These are phyloP conservation scores for Halictus quadricinctus DNA, from an alignment of 2,888 invertebrate genomes.

Conservation along the genomic window DNA sequence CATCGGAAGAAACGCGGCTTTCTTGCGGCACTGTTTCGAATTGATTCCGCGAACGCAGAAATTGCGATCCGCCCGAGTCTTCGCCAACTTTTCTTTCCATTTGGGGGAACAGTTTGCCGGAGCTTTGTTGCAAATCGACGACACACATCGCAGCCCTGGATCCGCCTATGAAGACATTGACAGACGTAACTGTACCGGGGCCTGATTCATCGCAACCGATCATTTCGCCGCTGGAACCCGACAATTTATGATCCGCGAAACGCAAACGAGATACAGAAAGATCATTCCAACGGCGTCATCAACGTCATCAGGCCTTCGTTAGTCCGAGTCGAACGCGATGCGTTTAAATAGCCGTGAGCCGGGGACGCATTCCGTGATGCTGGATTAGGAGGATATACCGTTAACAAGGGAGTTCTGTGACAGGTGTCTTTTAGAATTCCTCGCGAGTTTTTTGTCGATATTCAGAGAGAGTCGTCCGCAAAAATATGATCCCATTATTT, in stretches of 20 bases:
- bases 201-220: background rate
- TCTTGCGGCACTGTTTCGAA: background rate
- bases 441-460: background rate
- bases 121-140: background rate
- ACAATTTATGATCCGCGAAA: constrained; percentile 5
- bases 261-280: background rate
- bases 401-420: background rate
- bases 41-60: constrained; percentile 1
- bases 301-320: constrained; percentile 10
- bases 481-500: too few species aligned
- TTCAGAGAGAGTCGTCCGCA: background rate
- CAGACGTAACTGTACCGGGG: constrained; percentile 7
- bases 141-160: background rate
- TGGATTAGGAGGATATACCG: background rate
- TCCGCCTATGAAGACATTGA: background rate
- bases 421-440: background rate
- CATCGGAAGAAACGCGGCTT: constrained; percentile 2
- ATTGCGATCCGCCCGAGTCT: background rate
- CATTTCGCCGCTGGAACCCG: background rate
- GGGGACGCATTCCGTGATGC: background rate
- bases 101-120: background rate
- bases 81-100: background rate
- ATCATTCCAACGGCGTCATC: constrained; percentile 4
- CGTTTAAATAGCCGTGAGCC: background rate
- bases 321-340: background rate